A percentile compares a stretch with the other conserved stretches of the same genome.
phyloP scores from a whole-genome alignment of 2,888 invertebrate genomes.

The Pedicia rivosa region DNA sequence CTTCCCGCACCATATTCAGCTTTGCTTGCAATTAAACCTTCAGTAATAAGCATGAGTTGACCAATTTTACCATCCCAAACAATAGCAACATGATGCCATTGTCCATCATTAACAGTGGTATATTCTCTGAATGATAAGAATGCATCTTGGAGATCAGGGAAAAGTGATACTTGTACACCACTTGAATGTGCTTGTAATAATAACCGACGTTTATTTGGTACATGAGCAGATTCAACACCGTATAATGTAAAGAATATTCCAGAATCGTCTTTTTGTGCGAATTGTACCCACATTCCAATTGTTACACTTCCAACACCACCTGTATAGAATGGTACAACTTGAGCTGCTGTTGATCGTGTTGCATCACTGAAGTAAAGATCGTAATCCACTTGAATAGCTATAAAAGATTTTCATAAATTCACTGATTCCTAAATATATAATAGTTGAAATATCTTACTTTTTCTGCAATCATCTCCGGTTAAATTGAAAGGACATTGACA shows the following conservation, averaged over 20 bases:
- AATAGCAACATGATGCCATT: constrained; percentile 91
- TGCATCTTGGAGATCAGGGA: constrained; percentile 75
- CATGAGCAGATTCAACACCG: constrained; percentile 67
- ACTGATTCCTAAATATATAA: neutral
- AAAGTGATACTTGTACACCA: constrained; percentile 82
- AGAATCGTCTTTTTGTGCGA: constrained; percentile 76
- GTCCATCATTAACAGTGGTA: constrained; percentile 87
- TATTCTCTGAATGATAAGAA: constrained; percentile 83
- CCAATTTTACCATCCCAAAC: constrained; percentile 91
- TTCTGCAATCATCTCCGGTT: constrained; percentile 91
- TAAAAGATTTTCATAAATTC: no score
- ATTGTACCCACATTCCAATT: constrained; percentile 93
- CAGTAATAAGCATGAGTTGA: constrained; percentile 79
- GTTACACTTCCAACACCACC: constrained; percentile 64
- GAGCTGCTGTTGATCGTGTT: constrained; percentile 76
- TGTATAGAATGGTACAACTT: constrained; percentile 81
- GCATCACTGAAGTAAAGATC: constrained; percentile 91
- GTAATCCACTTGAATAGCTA: constrained; percentile 96
- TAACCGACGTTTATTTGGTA: constrained; percentile 60
- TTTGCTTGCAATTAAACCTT: constrained; percentile 87
- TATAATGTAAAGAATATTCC: constrained; percentile 91
- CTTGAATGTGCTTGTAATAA: constrained; percentile 83
- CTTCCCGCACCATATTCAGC: constrained; percentile 79
- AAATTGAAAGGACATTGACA: constrained; percentile 95
- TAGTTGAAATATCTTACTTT: constrained; percentile 46